Conservation (phyloP, 2,888 invertebrate genomes). For the Dryadula phaetusa region DNA sequence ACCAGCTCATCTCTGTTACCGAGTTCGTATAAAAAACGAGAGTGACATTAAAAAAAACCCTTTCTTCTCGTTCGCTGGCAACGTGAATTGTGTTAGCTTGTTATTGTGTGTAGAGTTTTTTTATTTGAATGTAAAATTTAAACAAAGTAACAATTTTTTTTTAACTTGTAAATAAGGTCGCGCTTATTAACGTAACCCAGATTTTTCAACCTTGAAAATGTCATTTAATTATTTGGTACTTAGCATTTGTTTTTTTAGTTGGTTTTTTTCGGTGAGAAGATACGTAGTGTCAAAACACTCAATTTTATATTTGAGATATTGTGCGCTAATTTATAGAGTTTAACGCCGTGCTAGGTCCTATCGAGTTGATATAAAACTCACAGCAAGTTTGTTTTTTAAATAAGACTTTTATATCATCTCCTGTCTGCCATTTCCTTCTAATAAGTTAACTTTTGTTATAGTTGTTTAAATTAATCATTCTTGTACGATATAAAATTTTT, state of each 20-base stretch:
- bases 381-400: no score
- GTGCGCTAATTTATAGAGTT: no score
- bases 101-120: conserved; percentile 6
- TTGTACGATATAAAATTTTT: conserved; percentile 15
- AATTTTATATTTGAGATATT: no score
- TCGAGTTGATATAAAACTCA: no score
- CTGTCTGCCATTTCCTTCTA: not conserved
- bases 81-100: conserved; percentile 16
- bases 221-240: not conserved
- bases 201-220: conserved; percentile 18
- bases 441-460: not conserved
- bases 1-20: no score
- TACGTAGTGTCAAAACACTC: no score
- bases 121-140: conserved; percentile 11
- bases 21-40: not conserved
- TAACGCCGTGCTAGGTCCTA: no score
- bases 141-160: conserved; percentile 8
- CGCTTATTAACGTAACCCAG: conserved; percentile 17
- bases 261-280: no score
- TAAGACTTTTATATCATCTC: no score
- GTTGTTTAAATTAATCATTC: conserved; percentile 20
- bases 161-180: conserved; percentile 11
- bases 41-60: conserved; percentile 2
- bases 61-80: not conserved
- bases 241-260: not conserved